These are phyloP conservation scores for Dicyrtoma fusca DNA, from an alignment of 2,888 invertebrate species.

Conservation along the genomic window DNA sequence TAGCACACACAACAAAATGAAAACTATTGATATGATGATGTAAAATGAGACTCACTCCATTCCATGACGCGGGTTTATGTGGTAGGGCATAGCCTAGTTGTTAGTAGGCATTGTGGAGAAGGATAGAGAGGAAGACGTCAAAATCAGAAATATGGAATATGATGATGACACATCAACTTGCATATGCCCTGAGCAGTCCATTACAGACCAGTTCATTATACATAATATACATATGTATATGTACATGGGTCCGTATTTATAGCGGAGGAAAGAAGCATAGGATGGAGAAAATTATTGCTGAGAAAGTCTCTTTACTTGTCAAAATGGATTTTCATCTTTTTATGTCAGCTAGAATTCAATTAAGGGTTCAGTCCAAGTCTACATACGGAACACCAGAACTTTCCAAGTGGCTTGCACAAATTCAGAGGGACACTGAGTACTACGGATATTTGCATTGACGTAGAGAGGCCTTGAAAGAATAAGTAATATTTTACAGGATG, in stretches of 20 bases:
- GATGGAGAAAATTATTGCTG: conserved; percentile 18
- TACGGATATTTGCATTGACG: not conserved
- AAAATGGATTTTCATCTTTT: conserved; percentile 29
- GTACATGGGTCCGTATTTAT: not conserved
- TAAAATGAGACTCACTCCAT: too few relatives aligned
- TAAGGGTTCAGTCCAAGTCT: conserved; percentile 5
- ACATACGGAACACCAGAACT: not conserved
- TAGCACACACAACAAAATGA: too few relatives aligned
- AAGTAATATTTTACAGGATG: conserved; percentile 12
- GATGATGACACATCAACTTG: too few relatives aligned
- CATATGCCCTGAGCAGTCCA: too few relatives aligned
- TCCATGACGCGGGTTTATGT: too few relatives aligned
- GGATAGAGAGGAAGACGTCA: too few relatives aligned
- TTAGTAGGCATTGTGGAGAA: too few relatives aligned
- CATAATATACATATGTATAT: not conserved
- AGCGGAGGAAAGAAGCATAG: not conserved
- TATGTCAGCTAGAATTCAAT: conserved; percentile 29
- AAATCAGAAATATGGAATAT: too few relatives aligned
- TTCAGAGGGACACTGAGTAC: conserved; percentile 8
- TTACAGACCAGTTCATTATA: too few relatives aligned
- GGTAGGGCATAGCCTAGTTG: too few relatives aligned
- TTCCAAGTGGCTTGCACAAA: conserved; percentile 19
- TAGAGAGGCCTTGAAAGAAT: not conserved
- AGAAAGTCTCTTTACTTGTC: conserved; percentile 12
- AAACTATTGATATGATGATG: too few relatives aligned